phyloP scores from a whole-genome alignment of 2,797 vertebrate species.

The Sebastes minor region DNA sequence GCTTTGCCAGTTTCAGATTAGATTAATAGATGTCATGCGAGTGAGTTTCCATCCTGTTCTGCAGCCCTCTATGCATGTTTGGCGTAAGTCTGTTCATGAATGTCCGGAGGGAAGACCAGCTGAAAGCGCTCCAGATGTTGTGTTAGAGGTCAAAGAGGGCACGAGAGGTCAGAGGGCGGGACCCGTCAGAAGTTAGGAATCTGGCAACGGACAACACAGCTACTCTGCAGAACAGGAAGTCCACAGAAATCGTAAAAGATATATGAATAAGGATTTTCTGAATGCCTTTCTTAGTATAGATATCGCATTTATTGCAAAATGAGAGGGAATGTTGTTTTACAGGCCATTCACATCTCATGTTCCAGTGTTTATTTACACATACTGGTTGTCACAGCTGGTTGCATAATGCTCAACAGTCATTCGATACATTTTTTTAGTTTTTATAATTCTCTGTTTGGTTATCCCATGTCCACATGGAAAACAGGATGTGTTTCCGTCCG shows the following conservation, averaged over 20 bases:
- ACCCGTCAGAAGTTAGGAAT: conserved; percentile 26
- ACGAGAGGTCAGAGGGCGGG: conserved; percentile 22
- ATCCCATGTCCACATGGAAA: conserved; percentile 45
- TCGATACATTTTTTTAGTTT: background rate
- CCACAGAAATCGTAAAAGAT: conserved; percentile 18
- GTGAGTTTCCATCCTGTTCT: conserved; percentile 23
- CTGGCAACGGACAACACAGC: conserved; percentile 4
- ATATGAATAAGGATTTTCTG: background rate
- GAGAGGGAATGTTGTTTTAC: background rate
- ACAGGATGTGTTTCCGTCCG: conserved; percentile 56
- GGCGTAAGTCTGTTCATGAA: background rate
- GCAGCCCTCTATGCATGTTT: conserved; percentile 5
- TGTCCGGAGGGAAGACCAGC: conserved; percentile 5
- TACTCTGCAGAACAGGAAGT: conserved; percentile 47
- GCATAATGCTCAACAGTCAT: background rate
- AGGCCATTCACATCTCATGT: background rate
- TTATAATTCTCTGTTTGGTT: conserved; percentile 19
- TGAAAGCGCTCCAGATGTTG: conserved; percentile 61
- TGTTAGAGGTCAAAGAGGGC: conserved; percentile 20
- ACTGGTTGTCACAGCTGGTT: background rate
- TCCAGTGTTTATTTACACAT: conserved; percentile 18
- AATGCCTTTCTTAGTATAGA: conserved; percentile 9
- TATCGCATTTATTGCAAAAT: background rate
- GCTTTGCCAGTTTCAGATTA: conserved; percentile 41
- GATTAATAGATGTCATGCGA: conserved; percentile 37